Evolutionary conservation across 2,797 vertebrate genomes (phyloP), one percentile per base, ranked within the genome.

Genomic region (Cetoscarus ocellatus): DNA sequence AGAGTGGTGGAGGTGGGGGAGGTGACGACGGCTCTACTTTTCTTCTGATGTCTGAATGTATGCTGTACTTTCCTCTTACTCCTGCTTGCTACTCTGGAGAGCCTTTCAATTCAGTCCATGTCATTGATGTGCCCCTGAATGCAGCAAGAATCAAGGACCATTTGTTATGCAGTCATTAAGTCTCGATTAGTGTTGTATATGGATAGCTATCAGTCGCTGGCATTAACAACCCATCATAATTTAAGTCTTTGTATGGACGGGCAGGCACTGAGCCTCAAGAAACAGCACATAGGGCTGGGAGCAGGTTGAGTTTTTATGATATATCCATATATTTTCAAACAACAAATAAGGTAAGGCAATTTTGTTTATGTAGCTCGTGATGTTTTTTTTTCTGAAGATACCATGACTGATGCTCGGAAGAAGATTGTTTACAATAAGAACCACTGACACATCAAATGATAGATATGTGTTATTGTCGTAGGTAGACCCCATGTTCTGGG

Each of bases 171-270:
- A 8, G 59, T 68, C 62, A 73, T 80, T 84, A 74, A 79, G 75
- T 61, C 59, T 52, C 76, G 67, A 73, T 86, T 81, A 84, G 69
- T 61, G 49, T 67, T 56, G 3, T 60, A 62, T 51, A 61, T 80
- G 77, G 18, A 47, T 11, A 1, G 36, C 75, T 61, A 55, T 88
- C 70, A 49, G 56, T 74, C 48, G 64, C 59, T 42, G 65, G 17
- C 65, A 62, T 85, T 83, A 77, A 59, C 39, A 18, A 73, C 80
- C 67, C n/a, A 19, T 84, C 71, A 79, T 84, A 79, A 86, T 86
- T 68, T 72, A 0, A 35, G 45, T 34, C 36, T 19, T 17, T 42
- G 77, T 62, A 71, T 84, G 67, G 84, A 79, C 52, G 49, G 70
- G 11, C 77, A 45, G 58, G 51, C 40, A 64, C 69, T 39, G 58